Base-by-base conservation (phyloP, 2,797 vertebrate species). In the Okamejei kenojei region DNA sequence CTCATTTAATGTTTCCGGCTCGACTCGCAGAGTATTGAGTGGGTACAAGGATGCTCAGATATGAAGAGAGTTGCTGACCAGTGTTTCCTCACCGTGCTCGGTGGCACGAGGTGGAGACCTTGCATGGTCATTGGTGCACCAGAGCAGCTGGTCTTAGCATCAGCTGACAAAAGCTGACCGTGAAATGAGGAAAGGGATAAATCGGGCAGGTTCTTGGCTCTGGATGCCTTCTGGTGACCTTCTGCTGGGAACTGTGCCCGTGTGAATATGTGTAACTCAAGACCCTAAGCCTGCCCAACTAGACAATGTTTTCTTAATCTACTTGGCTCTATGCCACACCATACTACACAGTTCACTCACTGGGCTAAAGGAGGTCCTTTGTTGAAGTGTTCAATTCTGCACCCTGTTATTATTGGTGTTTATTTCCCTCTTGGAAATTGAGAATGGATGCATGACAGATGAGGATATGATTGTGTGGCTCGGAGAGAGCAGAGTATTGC, bases 241-340 rank as follows among this genome's bases (percentile, higher is more conserved):
- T 7, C 35, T 76, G 90, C 35, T 92, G 68, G 71, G 73, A 76
- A 54, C 1, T 88, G 71, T 92, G 45, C 38, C 13, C 19, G 71
- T 92, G 38, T 92, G 71, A 76, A 45, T 73, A 58, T 35, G 1
- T 68, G n/a, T 35, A 88, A 88, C 35, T 35, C 84, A 68, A 88
- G 17, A 7, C 61, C 68, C 15, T 88, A 65, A 88, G 29, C 84
- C 61, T 32, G 1, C 61, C 32, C 17, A 1, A 88, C 17, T 88
- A n/a, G 84, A 88, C 29, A 68, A 32, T 88, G 61, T 63, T 88
- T 68, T 88, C 84, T 17, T 68, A 32, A 7, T 68, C n/a, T 68
- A 35, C 65, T 88, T 88, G 61, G 61, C 84, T 88, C 65, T 32
- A 65, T 88, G 84, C 84, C 84, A 88, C n/a, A 35, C 84, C 61